Base-by-base conservation (phyloP, 2,797 vertebrate genomes). In the Chiroxiphia lanceolata region DNA sequence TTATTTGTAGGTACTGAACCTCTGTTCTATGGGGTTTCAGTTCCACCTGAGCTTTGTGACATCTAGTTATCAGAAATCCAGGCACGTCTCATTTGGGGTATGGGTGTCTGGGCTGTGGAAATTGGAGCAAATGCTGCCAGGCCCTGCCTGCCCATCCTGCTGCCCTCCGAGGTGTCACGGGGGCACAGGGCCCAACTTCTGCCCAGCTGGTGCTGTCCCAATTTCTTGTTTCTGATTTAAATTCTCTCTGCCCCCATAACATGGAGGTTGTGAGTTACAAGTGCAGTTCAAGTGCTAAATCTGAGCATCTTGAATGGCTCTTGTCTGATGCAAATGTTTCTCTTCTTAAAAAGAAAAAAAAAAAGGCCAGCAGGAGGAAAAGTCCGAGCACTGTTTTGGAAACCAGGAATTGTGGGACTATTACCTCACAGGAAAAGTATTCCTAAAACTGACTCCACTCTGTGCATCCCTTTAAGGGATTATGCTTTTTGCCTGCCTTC, bases 361-460 rank as follows among this genome's bases (percentile, higher is more conserved):
- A 44, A 47, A 45, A 60, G 33, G 1, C 20, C 20, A 29, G n/a
- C 38, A 36, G 45, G 60, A 88, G 12, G 36, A 53, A 50, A 85
- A 75, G 36, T 83, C 82, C 51, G 82, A 82, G 48, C 47, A 11
- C 69, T 93, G 65, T 78, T 95, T 95, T 91, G 85, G 89, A 95
- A 91, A 95, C 63, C 27, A 19, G 67, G 76, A 69, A 63, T 83
- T 82, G 70, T 91, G 80, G 79, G 74, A 93, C 82, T 92, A 72
- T 60, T 95, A 77, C 47, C 57, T 95, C 94, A 97, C 31, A 75
- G 71, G 60, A 80, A 38, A 94, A 95, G 33, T 68, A 95, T 95
- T 94, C 81, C 83, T 69, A 45, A 80, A 87, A 38, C 15, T 23
- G 80, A 31, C 60, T 45, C 36, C 75, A 48, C 75, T 48, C 57